Evolutionary conservation across 1,140 invertebrate species (phyloP).

Genomic region (Drosophila parvula): DNA sequence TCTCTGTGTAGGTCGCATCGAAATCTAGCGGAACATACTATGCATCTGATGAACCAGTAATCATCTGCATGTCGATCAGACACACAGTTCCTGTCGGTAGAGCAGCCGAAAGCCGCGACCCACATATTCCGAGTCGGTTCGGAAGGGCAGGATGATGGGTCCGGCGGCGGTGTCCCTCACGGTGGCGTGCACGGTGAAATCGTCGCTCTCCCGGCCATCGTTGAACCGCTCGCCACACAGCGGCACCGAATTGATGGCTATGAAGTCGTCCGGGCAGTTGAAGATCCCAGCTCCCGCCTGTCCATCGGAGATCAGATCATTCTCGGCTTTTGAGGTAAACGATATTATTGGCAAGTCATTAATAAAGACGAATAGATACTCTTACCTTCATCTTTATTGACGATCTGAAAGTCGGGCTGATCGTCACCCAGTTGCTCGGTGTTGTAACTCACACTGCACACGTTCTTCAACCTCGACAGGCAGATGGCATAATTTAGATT

Average conservation of each 20-base stretch:
- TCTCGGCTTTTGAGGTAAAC: constrained; percentile 52
- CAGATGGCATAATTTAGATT: constrained; percentile 92
- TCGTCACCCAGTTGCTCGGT: constrained; percentile 85
- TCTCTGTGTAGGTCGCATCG: background rate
- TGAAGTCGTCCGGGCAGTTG: constrained; percentile 90
- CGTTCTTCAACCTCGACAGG: constrained; percentile 86
- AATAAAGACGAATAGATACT: constrained; percentile 62
- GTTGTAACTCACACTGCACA: constrained; percentile 88
- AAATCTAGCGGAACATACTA: constrained; percentile 18
- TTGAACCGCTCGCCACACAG: constrained; percentile 90
- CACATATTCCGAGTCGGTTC: constrained; percentile 84
- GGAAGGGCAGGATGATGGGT: constrained; percentile 85
- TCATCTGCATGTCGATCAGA: constrained; percentile 41
- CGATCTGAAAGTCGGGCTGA: constrained; percentile 86
- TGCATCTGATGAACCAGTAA: constrained; percentile 27
- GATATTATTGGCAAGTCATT: background rate
- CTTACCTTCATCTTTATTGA: constrained; percentile 86
- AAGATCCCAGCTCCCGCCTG: constrained; percentile 90
- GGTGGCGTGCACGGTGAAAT: constrained; percentile 88
- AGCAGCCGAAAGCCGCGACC: constrained; percentile 86
- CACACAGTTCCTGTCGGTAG: constrained; percentile 86
- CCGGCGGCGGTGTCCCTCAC: constrained; percentile 87
- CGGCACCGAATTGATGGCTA: constrained; percentile 88
- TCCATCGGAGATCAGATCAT: constrained; percentile 86
- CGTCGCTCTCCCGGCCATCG: constrained; percentile 86